Percentiles rank a stretch among this genome's conserved stretches.
Conservation (phyloP, 2,888 invertebrate species). For the Zygothrica quintamaculata region DNA sequence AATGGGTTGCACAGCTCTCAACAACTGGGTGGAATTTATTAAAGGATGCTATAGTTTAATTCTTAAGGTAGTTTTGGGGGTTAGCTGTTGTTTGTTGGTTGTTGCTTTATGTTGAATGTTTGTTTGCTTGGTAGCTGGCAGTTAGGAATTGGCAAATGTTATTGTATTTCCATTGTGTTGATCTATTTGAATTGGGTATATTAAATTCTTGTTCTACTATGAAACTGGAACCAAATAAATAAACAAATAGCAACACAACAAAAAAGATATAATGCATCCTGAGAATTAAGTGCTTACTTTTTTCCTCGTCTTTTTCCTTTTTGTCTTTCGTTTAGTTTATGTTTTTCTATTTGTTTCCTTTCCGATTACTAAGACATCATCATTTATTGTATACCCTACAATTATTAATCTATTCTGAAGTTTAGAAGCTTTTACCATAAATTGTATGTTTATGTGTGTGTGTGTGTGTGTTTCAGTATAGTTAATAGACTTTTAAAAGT, state of each 20-base stretch:
- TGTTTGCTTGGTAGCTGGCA: not conserved
- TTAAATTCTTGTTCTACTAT: not conserved
- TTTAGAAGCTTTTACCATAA: too few species aligned
- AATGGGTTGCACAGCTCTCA: constrained; percentile 52
- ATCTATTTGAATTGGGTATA: not conserved
- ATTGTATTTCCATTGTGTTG: not conserved
- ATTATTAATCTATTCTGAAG: too few species aligned
- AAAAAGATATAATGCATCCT: not conserved
- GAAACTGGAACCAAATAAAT: constrained; percentile 1
- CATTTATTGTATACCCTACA: too few species aligned
- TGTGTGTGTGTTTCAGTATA: too few species aligned
- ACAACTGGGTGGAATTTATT: too few species aligned
- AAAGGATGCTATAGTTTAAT: constrained; percentile 21
- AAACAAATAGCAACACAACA: not conserved
- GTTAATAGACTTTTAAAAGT: constrained; percentile 2
- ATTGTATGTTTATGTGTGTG: too few species aligned
- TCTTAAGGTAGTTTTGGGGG: not conserved
- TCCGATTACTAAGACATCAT: too few species aligned
- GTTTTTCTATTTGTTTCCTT: too few species aligned
- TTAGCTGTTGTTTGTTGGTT: too few species aligned
- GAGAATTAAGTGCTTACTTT: too few species aligned
- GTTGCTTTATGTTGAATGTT: not conserved
- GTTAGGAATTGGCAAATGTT: not conserved
- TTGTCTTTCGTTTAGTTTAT: too few species aligned
- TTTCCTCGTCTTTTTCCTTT: too few species aligned